Conservation (phyloP, 2,888 invertebrate genomes). For the Xestia rhomboidea region DNA sequence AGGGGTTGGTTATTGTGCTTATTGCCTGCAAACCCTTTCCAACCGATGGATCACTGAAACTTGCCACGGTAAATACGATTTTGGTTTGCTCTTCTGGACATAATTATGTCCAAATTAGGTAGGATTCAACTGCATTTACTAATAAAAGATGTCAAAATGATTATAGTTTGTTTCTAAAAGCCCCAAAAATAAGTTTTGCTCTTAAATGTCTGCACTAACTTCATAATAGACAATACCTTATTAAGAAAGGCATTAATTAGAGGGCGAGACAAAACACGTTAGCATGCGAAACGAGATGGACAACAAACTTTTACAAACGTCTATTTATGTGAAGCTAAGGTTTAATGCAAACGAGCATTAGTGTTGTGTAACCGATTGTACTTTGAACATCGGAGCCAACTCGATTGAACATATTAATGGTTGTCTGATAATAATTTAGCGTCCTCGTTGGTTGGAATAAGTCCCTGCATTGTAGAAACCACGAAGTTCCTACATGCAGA, state of each 20-base stretch:
- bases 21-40: not conserved
- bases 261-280: not conserved
- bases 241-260: not conserved
- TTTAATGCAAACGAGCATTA: conserved; percentile 5
- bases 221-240: not conserved
- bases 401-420: conserved; percentile 12
- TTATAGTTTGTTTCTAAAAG: not conserved
- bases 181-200: not conserved
- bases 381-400: conserved; percentile 8
- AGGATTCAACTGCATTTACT: not conserved
- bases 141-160: not conserved
- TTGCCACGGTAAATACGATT: not conserved
- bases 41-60: not conserved
- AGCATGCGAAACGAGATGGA: not conserved
- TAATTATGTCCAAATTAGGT: not conserved
- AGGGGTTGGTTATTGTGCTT: too few species aligned
- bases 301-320: conserved; percentile 6
- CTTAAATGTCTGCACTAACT: not conserved
- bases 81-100: not conserved
- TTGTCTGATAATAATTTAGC: conserved; percentile 7
- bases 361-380: not conserved
- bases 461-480: not conserved
- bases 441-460: not conserved
- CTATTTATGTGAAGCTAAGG: not conserved
- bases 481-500: not conserved